phyloP scores from a whole-genome alignment of 2,113 vertebrate genomes.

The Nothoprocta pentlandii region DNA sequence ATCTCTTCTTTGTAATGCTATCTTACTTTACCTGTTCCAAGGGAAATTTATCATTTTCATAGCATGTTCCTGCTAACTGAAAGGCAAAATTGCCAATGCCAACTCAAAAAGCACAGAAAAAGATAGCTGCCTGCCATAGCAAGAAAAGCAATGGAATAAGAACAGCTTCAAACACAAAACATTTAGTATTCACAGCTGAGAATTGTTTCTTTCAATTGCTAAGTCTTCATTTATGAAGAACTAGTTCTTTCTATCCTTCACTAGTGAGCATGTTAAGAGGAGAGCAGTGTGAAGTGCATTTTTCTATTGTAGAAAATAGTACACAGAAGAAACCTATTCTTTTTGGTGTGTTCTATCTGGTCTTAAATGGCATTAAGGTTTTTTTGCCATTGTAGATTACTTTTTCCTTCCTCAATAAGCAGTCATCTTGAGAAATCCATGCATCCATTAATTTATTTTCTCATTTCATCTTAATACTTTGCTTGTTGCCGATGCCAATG shows the following conservation, averaged over 20 bases:
- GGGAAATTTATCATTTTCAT: background rate
- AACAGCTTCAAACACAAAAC: background rate
- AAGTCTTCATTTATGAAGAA: background rate
- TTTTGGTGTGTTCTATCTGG: background rate
- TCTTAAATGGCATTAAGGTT: background rate
- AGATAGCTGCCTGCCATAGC: background rate
- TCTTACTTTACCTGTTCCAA: background rate
- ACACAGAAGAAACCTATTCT: background rate
- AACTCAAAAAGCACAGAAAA: background rate
- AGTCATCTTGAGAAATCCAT: background rate
- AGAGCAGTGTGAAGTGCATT: background rate
- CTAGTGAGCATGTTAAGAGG: background rate
- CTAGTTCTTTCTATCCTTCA: background rate
- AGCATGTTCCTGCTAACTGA: background rate
- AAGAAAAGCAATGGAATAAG: background rate
- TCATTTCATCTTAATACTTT: background rate
- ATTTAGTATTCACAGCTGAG: background rate
- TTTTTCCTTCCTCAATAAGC: background rate
- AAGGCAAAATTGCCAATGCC: background rate
- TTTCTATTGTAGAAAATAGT: fast-evolving
- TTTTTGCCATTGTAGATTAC: background rate
- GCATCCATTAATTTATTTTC: background rate
- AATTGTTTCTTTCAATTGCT: background rate
- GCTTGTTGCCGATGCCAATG: background rate
- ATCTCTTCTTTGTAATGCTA: background rate